These are phyloP conservation scores for Oreochromis tanganicae DNA, from an alignment of 2,113 vertebrate genomes.

Conservation along the genomic window DNA sequence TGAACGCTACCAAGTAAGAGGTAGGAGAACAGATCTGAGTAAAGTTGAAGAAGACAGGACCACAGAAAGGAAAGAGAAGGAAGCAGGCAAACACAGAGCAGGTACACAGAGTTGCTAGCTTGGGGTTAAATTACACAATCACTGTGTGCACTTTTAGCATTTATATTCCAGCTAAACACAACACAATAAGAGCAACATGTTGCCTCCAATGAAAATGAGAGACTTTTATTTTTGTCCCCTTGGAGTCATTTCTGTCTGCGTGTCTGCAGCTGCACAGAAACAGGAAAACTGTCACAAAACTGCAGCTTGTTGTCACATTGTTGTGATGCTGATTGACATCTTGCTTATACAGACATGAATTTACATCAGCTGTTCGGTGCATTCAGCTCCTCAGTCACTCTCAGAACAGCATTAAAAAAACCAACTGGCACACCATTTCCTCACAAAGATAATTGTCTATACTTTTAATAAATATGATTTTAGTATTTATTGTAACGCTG, in stretches of 20 bases:
- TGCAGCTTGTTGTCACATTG: neutral
- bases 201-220: neutral
- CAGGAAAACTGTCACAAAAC: rapidly evolving
- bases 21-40: neutral
- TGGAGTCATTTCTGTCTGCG: neutral
- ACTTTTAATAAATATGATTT: neutral
- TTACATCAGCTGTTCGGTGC: neutral
- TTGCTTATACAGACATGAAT: neutral
- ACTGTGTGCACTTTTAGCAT: neutral
- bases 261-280: neutral
- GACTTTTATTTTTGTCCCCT: neutral
- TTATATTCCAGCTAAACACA: neutral
- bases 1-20: too few species aligned
- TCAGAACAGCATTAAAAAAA: neutral
- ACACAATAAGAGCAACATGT: neutral
- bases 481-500: neutral
- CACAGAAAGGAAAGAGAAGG: neutral
- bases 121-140: neutral
- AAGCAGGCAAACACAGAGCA: neutral
- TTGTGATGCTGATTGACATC: rapidly evolving
- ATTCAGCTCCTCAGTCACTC: neutral
- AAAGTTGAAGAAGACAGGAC: neutral
- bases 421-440: neutral
- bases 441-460: rapidly evolving
- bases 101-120: neutral